phyloP scores from a whole-genome alignment of 1,140 invertebrate species.

The Leptonema lineaticorne region DNA sequence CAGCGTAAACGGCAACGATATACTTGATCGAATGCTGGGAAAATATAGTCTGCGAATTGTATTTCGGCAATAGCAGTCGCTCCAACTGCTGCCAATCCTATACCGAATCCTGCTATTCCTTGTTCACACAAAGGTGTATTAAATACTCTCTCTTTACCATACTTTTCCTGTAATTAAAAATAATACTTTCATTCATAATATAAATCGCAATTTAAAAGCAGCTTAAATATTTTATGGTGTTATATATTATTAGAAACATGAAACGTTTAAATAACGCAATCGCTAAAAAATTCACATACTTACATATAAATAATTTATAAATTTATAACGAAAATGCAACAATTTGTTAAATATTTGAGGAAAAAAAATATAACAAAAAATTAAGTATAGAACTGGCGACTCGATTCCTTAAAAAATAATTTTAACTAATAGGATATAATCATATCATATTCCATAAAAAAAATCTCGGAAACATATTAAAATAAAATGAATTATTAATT shows the following conservation, averaged over 20 bases:
- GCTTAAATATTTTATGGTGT: neutral
- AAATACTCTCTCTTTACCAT: conserved; percentile 92
- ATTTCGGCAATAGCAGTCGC: conserved; percentile 97
- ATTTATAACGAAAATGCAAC: too few species aligned
- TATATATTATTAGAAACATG: neutral
- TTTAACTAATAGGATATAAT: too few species aligned
- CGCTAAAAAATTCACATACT: too few species aligned
- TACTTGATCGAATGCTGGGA: conserved; percentile 98
- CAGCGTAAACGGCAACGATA: neutral
- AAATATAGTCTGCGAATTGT: conserved; percentile 99
- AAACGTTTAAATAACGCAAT: too few species aligned
- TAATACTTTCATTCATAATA: neutral
- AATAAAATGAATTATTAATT: too few species aligned
- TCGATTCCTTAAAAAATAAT: too few species aligned
- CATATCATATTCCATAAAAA: too few species aligned
- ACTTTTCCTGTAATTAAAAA: conserved; percentile 74
- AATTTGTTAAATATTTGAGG: too few species aligned
- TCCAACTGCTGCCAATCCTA: conserved; percentile 87
- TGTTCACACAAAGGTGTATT: conserved; percentile 98
- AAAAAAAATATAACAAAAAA: too few species aligned
- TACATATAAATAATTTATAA: too few species aligned
- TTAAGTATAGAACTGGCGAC: too few species aligned
- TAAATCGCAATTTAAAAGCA: neutral
- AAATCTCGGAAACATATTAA: too few species aligned
- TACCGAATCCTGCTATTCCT: conserved; percentile 97